Base-by-base conservation (phyloP, 2,888 invertebrate genomes). In the Cryptocephalus primarius region DNA sequence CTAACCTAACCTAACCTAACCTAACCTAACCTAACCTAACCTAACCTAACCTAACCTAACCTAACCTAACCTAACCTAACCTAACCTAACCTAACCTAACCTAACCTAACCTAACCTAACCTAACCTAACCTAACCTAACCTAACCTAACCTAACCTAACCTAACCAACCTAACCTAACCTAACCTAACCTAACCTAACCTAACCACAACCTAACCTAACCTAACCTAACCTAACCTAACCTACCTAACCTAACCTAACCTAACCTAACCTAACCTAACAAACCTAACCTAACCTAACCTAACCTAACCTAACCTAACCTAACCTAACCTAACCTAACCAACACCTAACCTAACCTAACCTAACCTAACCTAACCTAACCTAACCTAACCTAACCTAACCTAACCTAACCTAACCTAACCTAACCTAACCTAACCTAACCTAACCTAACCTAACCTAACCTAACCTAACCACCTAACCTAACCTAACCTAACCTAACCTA, bases 251-350 rank as follows among this genome's bases (percentile, higher is more conserved):
- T 44, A 45, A 47, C 52, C 52, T 46, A 50, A 49, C 52, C 50
- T 40, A 50, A 45, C 52, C 48, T 40, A 50, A 46, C 48, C 50
- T 45, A 47, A 48, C 50, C 49, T 46, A 47, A 45, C 45, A 33
- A 47, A 44, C 44, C 50, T 41, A 47, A 48, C 49, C 54, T 47
- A 40, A 50, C 50, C 52, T 47, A 52, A 50, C 52, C 52, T 47
- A 48, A 53, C 48, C 51, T 44, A 46, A 47, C 52, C 54, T 50
- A 50, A 50, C 53, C 54, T 49, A 51, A 53, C 54, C 53, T 47
- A 50, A 52, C 52, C 52, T 48, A 45, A 50, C 52, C 51, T 47
- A 51, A 50, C 51, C 53, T 46, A 50, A 51, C 54, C 49, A 4
- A 22, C n/a, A 22, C 22, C 22, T 22, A 22, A 22, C 22, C 22